phyloP scores from a whole-genome alignment of 2,113 vertebrate genomes.

The Myrmecobius fasciatus region DNA sequence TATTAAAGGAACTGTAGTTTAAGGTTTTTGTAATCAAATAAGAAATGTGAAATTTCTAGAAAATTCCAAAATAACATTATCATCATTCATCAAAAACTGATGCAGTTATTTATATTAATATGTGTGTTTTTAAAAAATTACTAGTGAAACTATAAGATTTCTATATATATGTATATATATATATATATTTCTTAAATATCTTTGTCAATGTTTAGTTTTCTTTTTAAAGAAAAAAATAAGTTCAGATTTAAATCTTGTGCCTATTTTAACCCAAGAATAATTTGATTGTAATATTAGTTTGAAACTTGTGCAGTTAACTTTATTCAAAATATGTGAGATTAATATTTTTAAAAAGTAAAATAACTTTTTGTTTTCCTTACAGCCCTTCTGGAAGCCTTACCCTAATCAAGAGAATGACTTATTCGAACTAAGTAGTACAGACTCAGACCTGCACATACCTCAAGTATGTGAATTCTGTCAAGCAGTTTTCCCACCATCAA shows the following conservation, averaged over 20 bases:
- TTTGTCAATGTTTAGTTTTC: conserved; percentile 52
- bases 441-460: conserved; percentile 86
- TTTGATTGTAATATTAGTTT: conserved; percentile 58
- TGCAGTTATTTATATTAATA: not conserved
- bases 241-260: conserved; percentile 2
- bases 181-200: conserved; percentile 32
- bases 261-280: conserved; percentile 49
- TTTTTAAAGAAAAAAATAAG: conserved; percentile 39
- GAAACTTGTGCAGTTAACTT: conserved; percentile 26
- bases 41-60: conserved; percentile 61
- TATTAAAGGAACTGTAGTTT: conserved; percentile 44
- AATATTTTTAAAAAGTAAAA: conserved; percentile 72
- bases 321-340: conserved; percentile 58
- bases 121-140: conserved; percentile 42
- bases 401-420: conserved; percentile 85
- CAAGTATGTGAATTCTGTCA: conserved; percentile 96
- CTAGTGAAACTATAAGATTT: conserved; percentile 36
- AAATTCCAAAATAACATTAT: conserved; percentile 48
- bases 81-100: conserved; percentile 48
- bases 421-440: conserved; percentile 83
- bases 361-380: conserved; percentile 78
- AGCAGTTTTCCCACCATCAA: conserved; percentile 91
- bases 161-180: conserved; percentile 19
- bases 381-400: conserved; percentile 93
- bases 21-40: conserved; percentile 65